Conservation (phyloP, 2,888 invertebrate genomes). For the Erpobdella octoculata region DNA sequence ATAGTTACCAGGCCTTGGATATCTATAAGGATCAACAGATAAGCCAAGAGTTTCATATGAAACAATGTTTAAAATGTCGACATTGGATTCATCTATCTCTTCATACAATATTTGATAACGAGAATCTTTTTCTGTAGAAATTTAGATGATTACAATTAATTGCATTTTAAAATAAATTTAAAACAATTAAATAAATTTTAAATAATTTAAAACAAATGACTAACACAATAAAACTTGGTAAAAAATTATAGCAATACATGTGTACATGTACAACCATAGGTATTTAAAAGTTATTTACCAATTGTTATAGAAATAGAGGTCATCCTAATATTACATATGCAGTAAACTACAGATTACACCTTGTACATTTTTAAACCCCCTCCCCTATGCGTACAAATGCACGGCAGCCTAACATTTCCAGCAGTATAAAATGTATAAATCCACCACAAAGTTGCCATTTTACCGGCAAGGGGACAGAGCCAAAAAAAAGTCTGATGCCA, state of each 20-base stretch:
- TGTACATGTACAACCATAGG: background rate
- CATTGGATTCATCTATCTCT: slow-evolving; percentile 64
- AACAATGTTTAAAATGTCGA: slow-evolving; percentile 80
- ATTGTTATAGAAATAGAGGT: no score
- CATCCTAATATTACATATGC: no score
- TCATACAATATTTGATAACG: slow-evolving; percentile 55
- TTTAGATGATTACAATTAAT: no score
- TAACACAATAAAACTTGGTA: background rate
- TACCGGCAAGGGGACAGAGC: no score
- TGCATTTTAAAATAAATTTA: no score
- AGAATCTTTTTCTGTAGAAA: background rate
- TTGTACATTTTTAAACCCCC: no score
- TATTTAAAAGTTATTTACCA: background rate
- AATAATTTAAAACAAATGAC: background rate
- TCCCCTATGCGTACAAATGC: no score
- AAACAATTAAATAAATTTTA: background rate
- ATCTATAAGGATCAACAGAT: slow-evolving; percentile 55
- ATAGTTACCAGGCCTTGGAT: slow-evolving; percentile 52
- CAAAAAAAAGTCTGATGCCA: no score
- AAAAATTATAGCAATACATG: background rate
- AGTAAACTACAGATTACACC: no score
- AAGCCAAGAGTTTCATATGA: slow-evolving; percentile 68
- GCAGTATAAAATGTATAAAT: no score
- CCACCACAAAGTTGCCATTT: no score
- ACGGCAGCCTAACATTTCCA: no score